Evolutionary conservation across 2,888 invertebrate species (phyloP).

Genomic region (Rhamphomyia laevipes): DNA sequence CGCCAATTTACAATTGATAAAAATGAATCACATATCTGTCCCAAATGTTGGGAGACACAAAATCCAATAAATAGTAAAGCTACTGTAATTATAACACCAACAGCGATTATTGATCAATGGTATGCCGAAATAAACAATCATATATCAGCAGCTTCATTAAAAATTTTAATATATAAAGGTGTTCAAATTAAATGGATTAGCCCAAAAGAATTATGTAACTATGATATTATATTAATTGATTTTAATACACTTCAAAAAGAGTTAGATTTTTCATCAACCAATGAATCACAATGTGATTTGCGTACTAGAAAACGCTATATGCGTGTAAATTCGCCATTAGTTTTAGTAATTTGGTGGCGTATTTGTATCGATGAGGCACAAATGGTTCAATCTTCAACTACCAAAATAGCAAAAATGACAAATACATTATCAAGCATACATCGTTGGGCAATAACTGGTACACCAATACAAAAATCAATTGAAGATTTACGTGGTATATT

Average conservation of each 20-base stretch:
- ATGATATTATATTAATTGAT: slow-evolving; percentile 62
- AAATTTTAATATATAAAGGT: slow-evolving; percentile 44
- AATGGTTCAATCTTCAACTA: slow-evolving; percentile 53
- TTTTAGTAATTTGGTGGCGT: slow-evolving; percentile 62
- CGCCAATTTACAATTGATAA: slow-evolving; percentile 23
- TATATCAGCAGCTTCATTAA: slow-evolving; percentile 35
- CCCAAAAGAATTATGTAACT: slow-evolving; percentile 48
- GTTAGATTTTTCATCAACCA: slow-evolving; percentile 45
- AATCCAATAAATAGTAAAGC: slow-evolving; percentile 39
- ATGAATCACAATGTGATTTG: slow-evolving; percentile 31
- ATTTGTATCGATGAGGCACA: slow-evolving; percentile 71
- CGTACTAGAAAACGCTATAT: slow-evolving; percentile 51
- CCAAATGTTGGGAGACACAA: slow-evolving; percentile 47
- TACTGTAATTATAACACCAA: slow-evolving; percentile 62
- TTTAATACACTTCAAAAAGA: slow-evolving; percentile 53
- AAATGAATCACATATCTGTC: slow-evolving; percentile 45
- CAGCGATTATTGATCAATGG: slow-evolving; percentile 59
- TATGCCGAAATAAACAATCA: slow-evolving; percentile 55
- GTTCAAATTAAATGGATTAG: slow-evolving; percentile 31
- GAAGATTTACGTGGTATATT: slow-evolving; percentile 38
- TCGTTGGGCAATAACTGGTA: slow-evolving; percentile 67
- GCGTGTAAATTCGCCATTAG: slow-evolving; percentile 52
- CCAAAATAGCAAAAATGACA: slow-evolving; percentile 42
- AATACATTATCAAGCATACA: slow-evolving; percentile 39
- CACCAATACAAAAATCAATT: slow-evolving; percentile 50